phyloP scores from a whole-genome alignment of 2,888 invertebrate genomes.

The Gortyna flavago region DNA sequence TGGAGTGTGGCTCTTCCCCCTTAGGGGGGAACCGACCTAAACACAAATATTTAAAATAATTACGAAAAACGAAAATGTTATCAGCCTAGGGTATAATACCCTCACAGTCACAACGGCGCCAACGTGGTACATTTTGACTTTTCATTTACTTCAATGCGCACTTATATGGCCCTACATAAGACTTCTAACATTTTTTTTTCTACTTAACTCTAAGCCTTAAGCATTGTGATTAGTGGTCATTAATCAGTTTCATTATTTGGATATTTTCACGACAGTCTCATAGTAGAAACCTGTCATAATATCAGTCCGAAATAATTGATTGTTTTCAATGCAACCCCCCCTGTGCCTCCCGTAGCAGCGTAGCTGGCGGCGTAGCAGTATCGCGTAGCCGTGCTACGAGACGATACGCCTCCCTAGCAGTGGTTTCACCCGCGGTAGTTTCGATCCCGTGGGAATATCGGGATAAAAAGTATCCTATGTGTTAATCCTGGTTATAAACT shows the following conservation, averaged over 20 bases:
- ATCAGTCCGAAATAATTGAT: not conserved
- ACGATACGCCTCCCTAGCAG: slow-evolving; percentile 1
- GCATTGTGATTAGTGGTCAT: not conserved
- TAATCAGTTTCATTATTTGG: not conserved
- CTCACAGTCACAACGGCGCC: not conserved
- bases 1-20: too few relatives aligned
- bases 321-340: not conserved
- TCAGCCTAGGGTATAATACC: not conserved
- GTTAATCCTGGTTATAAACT: too few relatives aligned
- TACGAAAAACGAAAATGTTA: not conserved
- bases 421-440: too few relatives aligned
- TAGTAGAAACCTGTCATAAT: not conserved
- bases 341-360: slow-evolving; percentile 17
- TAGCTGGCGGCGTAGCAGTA: slow-evolving; percentile 26
- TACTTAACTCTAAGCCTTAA: not conserved
- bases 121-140: not conserved
- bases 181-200: not conserved
- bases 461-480: too few relatives aligned
- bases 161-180: not conserved
- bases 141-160: not conserved
- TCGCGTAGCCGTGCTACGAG: slow-evolving; percentile 38
- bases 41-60: not conserved
- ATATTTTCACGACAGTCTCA: not conserved
- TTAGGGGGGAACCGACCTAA: too few relatives aligned
- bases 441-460: too few relatives aligned